phyloP scores from a whole-genome alignment of 2,113 vertebrate genomes.

The Camelus bactrianus region DNA sequence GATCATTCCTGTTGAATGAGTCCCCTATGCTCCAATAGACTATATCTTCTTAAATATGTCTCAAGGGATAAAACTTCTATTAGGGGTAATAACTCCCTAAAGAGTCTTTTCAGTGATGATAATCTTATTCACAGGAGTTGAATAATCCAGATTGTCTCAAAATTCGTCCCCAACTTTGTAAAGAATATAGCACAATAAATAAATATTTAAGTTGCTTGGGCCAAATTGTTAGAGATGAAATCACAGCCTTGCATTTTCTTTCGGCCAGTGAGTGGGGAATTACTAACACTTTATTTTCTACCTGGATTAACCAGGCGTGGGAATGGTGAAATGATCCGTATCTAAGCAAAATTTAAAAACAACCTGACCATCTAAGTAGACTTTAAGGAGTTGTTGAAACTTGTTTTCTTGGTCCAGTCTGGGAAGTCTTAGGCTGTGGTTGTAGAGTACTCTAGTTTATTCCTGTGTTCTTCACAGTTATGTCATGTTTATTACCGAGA shows the following conservation, averaged over 20 bases:
- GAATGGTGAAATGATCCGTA: background rate
- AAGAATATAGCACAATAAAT: conserved; percentile 9
- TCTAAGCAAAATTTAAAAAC: background rate
- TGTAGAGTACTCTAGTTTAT: background rate
- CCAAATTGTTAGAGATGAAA: conserved; percentile 5
- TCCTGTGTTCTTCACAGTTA: background rate
- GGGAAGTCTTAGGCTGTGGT: background rate
- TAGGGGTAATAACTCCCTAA: background rate
- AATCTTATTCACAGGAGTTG: background rate
- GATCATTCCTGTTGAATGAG: conserved; percentile 6
- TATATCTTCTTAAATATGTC: background rate
- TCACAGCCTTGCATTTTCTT: conserved; percentile 6
- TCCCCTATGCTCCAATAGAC: background rate
- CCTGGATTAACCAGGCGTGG: background rate
- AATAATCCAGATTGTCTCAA: conserved; percentile 18
- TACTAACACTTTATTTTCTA: conserved; percentile 27
- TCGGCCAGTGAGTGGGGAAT: background rate
- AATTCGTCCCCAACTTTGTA: conserved; percentile 8
- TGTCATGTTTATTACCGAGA: background rate
- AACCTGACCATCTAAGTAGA: background rate
- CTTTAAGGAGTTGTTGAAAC: background rate
- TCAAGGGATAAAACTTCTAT: background rate
- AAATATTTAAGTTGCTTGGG: conserved; percentile 1
- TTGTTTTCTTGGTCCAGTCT: background rate
- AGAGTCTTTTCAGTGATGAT: background rate